Percentiles rank a stretch among this genome's conserved stretches.
Evolutionary conservation across 2,113 vertebrate species (phyloP).

Genomic region (Podiceps cristatus): DNA sequence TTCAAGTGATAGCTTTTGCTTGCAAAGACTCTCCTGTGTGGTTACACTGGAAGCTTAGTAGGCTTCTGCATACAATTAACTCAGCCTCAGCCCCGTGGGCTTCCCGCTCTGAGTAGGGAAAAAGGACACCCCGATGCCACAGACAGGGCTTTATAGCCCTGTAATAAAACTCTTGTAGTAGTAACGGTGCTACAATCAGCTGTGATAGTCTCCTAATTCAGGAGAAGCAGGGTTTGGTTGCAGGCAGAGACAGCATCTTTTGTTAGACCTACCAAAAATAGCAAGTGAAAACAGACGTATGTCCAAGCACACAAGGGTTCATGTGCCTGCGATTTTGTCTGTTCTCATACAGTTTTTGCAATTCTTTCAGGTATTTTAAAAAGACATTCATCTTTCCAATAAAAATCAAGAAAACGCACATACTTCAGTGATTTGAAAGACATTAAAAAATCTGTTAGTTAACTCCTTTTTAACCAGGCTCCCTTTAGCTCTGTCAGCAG

Average conservation of each 20-base stretch:
- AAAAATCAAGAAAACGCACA: background rate
- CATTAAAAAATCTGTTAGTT: background rate
- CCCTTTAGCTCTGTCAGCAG: background rate
- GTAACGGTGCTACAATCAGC: background rate
- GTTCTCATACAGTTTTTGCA: background rate
- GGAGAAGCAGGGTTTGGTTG: background rate
- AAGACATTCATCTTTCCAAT: background rate
- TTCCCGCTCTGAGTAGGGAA: background rate
- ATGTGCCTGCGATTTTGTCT: background rate
- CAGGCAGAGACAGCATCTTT: background rate
- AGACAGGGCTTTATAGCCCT: background rate
- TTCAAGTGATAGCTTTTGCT: background rate
- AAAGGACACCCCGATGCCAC: background rate
- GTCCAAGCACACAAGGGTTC: background rate
- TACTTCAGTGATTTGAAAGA: background rate
- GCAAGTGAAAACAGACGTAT: background rate
- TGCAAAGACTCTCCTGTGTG: fast-evolving
- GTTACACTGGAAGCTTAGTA: background rate
- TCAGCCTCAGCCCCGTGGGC: background rate
- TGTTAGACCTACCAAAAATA: background rate
- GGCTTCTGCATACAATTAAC: background rate
- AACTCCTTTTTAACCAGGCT: background rate
- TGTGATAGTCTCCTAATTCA: background rate
- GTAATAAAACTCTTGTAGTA: background rate
- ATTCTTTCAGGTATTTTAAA: background rate